These are phyloP conservation scores for rat (Rattus norvegicus) DNA, from an alignment of 2,113 vertebrate species.

Conservation along the genomic window DNA sequence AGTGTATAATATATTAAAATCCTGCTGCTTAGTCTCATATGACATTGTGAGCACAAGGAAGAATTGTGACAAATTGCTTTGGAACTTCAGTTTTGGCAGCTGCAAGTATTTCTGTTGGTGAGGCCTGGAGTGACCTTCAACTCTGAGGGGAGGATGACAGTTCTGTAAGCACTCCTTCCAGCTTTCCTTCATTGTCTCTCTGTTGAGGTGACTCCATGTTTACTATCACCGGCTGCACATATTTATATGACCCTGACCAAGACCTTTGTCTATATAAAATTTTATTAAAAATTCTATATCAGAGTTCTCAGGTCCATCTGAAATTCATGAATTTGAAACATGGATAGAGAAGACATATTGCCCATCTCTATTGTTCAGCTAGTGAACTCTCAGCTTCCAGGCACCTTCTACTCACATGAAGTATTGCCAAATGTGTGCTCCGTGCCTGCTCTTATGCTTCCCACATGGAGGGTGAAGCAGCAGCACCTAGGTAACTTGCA, in stretches of 20 bases:
- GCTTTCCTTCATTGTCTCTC: neutral
- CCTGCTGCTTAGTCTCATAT: neutral
- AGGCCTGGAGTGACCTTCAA: neutral
- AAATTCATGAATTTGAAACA: slow-evolving; percentile 41
- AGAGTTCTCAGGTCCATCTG: neutral
- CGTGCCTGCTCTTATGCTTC: slow-evolving; percentile 10
- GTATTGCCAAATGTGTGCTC: neutral
- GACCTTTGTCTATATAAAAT: neutral
- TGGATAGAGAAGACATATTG: neutral
- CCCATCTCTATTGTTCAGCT: neutral
- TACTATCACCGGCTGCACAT: neutral
- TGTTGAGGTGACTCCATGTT: neutral
- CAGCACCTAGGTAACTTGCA: neutral
- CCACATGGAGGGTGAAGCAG: neutral
- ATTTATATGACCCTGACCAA: neutral
- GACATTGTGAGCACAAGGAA: neutral
- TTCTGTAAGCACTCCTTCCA: neutral
- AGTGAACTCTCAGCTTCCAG: neutral
- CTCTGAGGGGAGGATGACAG: neutral
- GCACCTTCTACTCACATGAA: neutral
- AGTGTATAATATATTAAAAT: neutral
- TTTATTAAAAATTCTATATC: slow-evolving; percentile 31
- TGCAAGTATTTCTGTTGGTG: neutral
- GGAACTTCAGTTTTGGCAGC: neutral
- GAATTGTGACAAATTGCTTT: slow-evolving; percentile 32